Evolutionary conservation across 2,113 vertebrate genomes (phyloP), one percentile per base, ranked within the genome.

Genomic region (Catharus fuscescens): DNA sequence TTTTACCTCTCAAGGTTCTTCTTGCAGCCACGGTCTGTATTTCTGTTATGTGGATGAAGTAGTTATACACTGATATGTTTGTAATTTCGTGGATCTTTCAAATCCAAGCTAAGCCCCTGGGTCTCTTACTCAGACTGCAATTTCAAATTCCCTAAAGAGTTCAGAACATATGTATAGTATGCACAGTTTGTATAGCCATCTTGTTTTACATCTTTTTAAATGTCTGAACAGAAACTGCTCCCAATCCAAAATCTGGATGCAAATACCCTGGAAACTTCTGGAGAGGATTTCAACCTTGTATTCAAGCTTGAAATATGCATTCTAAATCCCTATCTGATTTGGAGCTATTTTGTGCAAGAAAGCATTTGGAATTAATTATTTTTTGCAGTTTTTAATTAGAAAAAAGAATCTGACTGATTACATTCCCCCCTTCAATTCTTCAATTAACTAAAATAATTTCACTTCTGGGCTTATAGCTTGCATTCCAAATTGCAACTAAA

Each of bases 391-490:
- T 97, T 96, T 94, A 97, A 90, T 96, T 96, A 97, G 92, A 93
- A 91, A 93, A 93, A 90, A 90, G 66, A 95, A 90, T 90, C 81
- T 85, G 93, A 96, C 93, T 95, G 93, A 96, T 97, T 98, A 97
- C 93, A 73, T 95, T 97, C 94, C 96, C 70, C 48, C 60, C 83
- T 38, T 38, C 38, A 96, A 92, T 95, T 95, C 34, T 95, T 92
- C 91, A 96, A 92, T 95, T 95, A 95, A 91, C 85, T 93, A 79
- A 97, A 97, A 95, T 96, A 97, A 97, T 96, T 97, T 98, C 85
- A 91, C 90, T 97, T 95, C 89, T 96, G 85, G 95, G 76, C 67
- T 96, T 88, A 80, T 87, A 96, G 53, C 79, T 95, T 93, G 77
- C 83, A 91, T 96, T 92, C 79, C 53, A 90, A 95, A 81, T 93